Base-by-base conservation (phyloP, 2,888 invertebrate genomes). In the Drosophila nigricruria region DNA sequence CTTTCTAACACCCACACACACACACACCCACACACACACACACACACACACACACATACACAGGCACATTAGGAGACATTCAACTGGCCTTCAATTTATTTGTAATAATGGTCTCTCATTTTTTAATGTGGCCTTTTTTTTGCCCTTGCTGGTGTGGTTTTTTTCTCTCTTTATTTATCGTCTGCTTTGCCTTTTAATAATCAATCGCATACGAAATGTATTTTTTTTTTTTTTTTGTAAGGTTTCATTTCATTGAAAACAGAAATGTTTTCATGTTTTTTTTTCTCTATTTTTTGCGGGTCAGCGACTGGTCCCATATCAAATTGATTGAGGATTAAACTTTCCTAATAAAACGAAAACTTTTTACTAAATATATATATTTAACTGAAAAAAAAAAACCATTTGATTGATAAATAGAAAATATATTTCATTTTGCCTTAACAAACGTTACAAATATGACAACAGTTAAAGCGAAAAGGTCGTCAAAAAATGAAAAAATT, bases 101-200 rank as follows among this genome's bases (percentile, higher is more conserved):
- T 79, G 72, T 70, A 72, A 84, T 84, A 89, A 87, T 87, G 79
- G 71, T 59, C 70, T 67, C 62, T 62, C 76, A 84, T 84, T 87
- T 83, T 89, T 78, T 78, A 89, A 71, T 87, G 78, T 59, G 72
- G 43, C 72, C 61, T 58, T 77, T 76, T 77, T 76, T 79, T 57
- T 42, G 32, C 23, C 23, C 30, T 16, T 34, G 25, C 16, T 54
- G 12, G 27, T 54, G 30, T 49, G 47, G 47, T 32, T 40, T 50
- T n/a, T 6, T 16, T 30, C 40, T 42, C 30, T 36, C 32, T 34
- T 18, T 58, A 38, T 68, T 76, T 67, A 42, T 56, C 59, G 47
- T 61, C 53, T 30, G 53, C 45, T 14, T 57, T 60, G 47, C 61
- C 45, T 70, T 78, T 62, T 66, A 53, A 65, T 79, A 80, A 76